These are phyloP conservation scores for Athalia cordata DNA, from an alignment of 2,888 invertebrate genomes.

Conservation along the genomic window DNA sequence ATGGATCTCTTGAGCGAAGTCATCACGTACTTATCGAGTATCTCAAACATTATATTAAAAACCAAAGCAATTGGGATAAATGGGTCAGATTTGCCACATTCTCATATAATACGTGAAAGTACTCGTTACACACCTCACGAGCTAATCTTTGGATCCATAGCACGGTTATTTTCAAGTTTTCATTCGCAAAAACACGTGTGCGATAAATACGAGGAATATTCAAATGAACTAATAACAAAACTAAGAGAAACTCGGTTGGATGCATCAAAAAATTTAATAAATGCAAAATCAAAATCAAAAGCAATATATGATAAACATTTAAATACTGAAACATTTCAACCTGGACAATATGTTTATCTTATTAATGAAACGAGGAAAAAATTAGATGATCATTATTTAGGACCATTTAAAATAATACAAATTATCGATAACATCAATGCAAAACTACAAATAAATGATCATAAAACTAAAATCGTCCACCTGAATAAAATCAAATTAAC, in stretches of 20 bases:
- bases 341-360: background rate
- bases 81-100: constrained; percentile 48
- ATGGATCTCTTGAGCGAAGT: constrained; percentile 46
- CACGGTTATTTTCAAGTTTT: constrained; percentile 15
- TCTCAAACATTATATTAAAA: constrained; percentile 30
- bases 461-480: background rate
- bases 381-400: too few relatives aligned
- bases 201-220: constrained; percentile 1
- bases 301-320: background rate
- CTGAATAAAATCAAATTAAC: background rate
- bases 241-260: background rate
- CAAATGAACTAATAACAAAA: background rate
- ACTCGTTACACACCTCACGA: constrained; percentile 48
- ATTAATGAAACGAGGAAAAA: too few relatives aligned
- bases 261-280: background rate
- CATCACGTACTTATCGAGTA: constrained; percentile 44
- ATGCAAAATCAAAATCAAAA: background rate
- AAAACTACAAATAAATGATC: background rate
- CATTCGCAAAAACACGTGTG: background rate
- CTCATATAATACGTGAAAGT: constrained; percentile 48
- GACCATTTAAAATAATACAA: background rate
- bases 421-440: background rate
- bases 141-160: constrained; percentile 46
- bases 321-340: background rate
- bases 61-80: constrained; percentile 44